Percentiles rank a stretch among this genome's conserved stretches.
Conservation (phyloP, 2,888 invertebrate genomes). For the Drosophila borborema region DNA sequence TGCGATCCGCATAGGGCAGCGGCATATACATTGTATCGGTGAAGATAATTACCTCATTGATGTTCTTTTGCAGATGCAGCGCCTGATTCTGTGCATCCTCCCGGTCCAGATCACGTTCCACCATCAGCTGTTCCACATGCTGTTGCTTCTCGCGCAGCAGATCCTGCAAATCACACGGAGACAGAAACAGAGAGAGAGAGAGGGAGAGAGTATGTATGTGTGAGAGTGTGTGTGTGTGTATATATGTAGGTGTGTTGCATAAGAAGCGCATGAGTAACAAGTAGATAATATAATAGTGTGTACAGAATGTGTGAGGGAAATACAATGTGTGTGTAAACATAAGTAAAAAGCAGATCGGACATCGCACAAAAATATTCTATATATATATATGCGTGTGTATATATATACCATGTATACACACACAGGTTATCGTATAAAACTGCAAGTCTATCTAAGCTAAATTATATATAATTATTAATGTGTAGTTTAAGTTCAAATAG, state of each 20-base stretch:
- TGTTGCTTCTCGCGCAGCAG: conserved; percentile 96
- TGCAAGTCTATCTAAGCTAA: conserved; percentile 11
- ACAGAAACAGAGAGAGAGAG: background rate
- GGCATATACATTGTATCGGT: conserved; percentile 81
- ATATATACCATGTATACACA: conserved; percentile 16
- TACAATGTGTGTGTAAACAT: background rate
- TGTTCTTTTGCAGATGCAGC: conserved; percentile 84
- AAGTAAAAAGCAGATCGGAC: background rate
- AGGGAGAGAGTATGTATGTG: conserved; percentile 16
- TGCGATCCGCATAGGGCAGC: conserved; percentile 69
- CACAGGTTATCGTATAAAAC: conserved; percentile 38
- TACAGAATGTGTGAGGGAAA: conserved; percentile 23
- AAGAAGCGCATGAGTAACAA: conserved; percentile 58
- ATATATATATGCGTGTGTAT: background rate
- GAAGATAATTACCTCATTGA: conserved; percentile 85
- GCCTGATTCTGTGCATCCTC: conserved; percentile 93
- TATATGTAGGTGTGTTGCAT: conserved; percentile 32
- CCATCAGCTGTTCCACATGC: conserved; percentile 95
- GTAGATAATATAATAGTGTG: conserved; percentile 14
- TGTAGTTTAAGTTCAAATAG: background rate
- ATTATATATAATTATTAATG: background rate
- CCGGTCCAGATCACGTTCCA: conserved; percentile 95
- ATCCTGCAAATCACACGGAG: conserved; percentile 87
- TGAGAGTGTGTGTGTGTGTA: conserved; percentile 12
- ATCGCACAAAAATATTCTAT: background rate